phyloP scores from a whole-genome alignment of 2,888 invertebrate species.

The Xestobium rufovillosum region DNA sequence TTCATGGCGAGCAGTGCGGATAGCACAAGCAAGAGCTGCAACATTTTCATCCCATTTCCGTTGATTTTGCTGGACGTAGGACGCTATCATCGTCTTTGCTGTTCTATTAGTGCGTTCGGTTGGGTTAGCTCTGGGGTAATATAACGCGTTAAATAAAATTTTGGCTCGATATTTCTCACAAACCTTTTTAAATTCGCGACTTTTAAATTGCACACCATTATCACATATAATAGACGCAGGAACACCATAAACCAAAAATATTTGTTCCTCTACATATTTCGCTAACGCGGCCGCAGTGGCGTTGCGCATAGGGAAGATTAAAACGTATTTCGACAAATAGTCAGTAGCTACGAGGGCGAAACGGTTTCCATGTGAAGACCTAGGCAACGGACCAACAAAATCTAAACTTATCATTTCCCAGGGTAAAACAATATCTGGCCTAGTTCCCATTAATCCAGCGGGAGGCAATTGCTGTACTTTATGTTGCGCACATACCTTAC shows the following conservation, averaged over 20 bases:
- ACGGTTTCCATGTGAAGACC: conserved; percentile 1
- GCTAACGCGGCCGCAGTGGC: background rate
- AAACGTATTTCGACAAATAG: conserved; percentile 8
- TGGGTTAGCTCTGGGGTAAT: conserved; percentile 26
- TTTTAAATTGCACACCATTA: conserved; percentile 8
- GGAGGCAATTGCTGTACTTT: background rate
- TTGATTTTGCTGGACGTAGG: conserved; percentile 22
- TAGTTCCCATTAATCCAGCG: conserved; percentile 5
- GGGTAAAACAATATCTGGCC: conserved; percentile 1
- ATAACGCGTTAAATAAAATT: conserved; percentile 16
- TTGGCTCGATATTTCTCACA: conserved; percentile 7
- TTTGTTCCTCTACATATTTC: conserved; percentile 5
- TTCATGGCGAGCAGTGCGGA: conserved; percentile 4
- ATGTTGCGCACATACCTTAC: conserved; percentile 1
- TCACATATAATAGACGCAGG: conserved; percentile 7
- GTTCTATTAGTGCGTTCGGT: conserved; percentile 26
- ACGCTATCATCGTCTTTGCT: conserved; percentile 25
- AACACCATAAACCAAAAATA: conserved; percentile 5
- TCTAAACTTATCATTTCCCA: conserved; percentile 10
- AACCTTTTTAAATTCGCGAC: conserved; percentile 4
- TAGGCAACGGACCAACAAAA: conserved; percentile 9
- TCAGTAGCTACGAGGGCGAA: conserved; percentile 6
- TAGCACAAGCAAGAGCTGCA: conserved; percentile 7
- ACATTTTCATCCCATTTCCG: conserved; percentile 1
- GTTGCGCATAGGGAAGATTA: background rate